These are phyloP conservation scores for Tetraodon nigroviridis DNA, from an alignment of 2,113 vertebrate genomes.

Conservation along the genomic window DNA sequence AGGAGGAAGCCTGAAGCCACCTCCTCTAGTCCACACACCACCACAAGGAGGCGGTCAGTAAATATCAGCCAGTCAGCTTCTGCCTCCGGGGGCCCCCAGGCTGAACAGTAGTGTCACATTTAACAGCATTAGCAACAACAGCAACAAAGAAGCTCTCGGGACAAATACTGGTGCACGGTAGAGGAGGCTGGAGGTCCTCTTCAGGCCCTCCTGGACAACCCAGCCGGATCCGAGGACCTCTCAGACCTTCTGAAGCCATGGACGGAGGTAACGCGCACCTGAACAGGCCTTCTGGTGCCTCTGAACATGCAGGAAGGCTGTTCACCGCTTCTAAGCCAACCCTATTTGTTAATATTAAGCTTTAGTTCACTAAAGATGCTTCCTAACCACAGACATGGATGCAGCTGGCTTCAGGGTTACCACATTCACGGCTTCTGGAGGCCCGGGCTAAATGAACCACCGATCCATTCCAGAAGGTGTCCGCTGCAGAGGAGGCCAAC, in stretches of 20 bases:
- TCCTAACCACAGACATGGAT: slow-evolving; percentile 52
- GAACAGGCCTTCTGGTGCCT: slow-evolving; percentile 52
- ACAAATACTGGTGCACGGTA: slow-evolving; percentile 13
- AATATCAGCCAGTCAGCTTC: neutral
- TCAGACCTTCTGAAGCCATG: slow-evolving; percentile 2
- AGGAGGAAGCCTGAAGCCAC: slow-evolving; percentile 36
- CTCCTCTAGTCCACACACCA: slow-evolving; percentile 4
- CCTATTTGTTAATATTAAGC: slow-evolving; percentile 11
- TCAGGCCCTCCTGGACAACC: slow-evolving; percentile 25
- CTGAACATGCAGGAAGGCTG: slow-evolving; percentile 55
- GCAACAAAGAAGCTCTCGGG: neutral
- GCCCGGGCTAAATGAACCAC: too few species aligned
- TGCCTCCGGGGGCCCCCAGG: neutral
- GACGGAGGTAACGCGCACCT: slow-evolving; percentile 27
- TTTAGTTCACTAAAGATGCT: slow-evolving; percentile 17
- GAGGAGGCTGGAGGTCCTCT: slow-evolving; percentile 34
- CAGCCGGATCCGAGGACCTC: slow-evolving; percentile 7
- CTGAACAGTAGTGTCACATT: neutral
- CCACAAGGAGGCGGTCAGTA: neutral
- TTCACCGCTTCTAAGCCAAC: slow-evolving; percentile 11
- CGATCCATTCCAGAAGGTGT: too few species aligned
- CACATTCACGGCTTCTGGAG: neutral
- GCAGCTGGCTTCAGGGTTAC: slow-evolving; percentile 48
- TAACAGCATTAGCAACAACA: slow-evolving; percentile 1
- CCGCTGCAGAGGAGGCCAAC: neutral